These are phyloP conservation scores for Coranthus polyacanthus DNA, from an alignment of 2,797 vertebrate species.

Conservation along the genomic window DNA sequence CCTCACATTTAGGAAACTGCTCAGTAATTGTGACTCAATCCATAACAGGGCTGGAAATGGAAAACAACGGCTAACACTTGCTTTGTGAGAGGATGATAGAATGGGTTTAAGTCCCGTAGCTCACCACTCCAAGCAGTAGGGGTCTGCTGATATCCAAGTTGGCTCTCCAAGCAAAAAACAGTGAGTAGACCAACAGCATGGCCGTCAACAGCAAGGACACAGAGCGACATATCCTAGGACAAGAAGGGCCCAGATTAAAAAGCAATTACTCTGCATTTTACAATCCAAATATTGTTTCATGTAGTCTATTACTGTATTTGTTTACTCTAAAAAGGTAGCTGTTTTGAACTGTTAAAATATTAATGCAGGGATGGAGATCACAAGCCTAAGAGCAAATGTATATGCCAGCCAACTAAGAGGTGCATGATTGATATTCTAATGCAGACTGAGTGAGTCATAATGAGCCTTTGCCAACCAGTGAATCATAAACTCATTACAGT, in stretches of 20 bases:
- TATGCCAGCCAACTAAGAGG: slow-evolving; percentile 59
- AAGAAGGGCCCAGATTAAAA: not conserved
- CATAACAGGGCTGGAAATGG: not conserved
- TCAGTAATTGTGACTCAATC: not conserved
- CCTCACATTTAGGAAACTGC: not conserved
- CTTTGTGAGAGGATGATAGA: slow-evolving; percentile 2
- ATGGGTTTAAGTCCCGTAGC: slow-evolving; percentile 5
- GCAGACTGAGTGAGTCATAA: slow-evolving; percentile 74
- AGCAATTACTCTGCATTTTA: slow-evolving; percentile 8
- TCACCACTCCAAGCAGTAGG: slow-evolving; percentile 92
- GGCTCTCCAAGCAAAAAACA: slow-evolving; percentile 98
- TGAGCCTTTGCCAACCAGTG: slow-evolving; percentile 65
- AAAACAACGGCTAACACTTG: not conserved
- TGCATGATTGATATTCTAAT: slow-evolving; percentile 76
- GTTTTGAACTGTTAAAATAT: slow-evolving; percentile 45
- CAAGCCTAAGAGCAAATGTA: slow-evolving; percentile 49
- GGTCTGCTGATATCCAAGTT: slow-evolving; percentile 95
- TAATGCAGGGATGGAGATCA: slow-evolving; percentile 55
- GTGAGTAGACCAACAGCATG: slow-evolving; percentile 92
- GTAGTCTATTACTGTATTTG: too few species aligned
- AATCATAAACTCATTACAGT: slow-evolving; percentile 76
- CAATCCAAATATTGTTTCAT: slow-evolving; percentile 6
- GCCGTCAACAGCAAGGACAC: slow-evolving; percentile 87
- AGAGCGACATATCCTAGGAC: slow-evolving; percentile 80
- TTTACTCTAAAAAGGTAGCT: slow-evolving; percentile 33